Percentiles rank a stretch among this genome's conserved stretches.
Conservation (phyloP, 1,140 invertebrate species). For the Dendroctonus ponderosae region DNA sequence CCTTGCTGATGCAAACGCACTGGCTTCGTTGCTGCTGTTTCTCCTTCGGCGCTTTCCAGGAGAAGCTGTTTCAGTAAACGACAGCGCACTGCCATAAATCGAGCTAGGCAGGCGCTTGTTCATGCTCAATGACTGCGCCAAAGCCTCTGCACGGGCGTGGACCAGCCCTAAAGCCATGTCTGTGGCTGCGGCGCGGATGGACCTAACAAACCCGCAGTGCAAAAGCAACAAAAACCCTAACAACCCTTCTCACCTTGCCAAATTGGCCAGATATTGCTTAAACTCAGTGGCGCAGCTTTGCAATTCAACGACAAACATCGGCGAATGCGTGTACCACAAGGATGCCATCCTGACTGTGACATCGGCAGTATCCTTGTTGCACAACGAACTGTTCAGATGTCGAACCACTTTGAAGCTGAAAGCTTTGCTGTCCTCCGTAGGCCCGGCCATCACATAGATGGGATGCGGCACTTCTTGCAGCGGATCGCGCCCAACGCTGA, state of each 20-base stretch:
- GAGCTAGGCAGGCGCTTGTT: conserved; percentile 56
- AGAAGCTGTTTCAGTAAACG: conserved; percentile 45
- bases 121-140: conserved; percentile 56
- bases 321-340: conserved; percentile 90
- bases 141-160: conserved; percentile 59
- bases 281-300: conserved; percentile 76
- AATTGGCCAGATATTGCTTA: conserved; percentile 67
- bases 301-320: conserved; percentile 81
- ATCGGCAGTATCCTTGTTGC: conserved; percentile 47
- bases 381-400: conserved; percentile 49
- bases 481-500: conserved; percentile 81
- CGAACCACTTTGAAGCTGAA: conserved; percentile 65
- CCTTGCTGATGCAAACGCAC: conserved; percentile 43
- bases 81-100: conserved; percentile 47
- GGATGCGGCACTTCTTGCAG: conserved; percentile 55
- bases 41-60: conserved; percentile 47
- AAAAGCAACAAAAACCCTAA: neutral
- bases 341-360: conserved; percentile 78
- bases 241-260: conserved; percentile 54
- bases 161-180: conserved; percentile 92
- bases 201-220: conserved; percentile 48
- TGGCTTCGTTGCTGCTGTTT: conserved; percentile 49
- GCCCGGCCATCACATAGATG: conserved; percentile 53
- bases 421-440: conserved; percentile 56
- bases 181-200: conserved; percentile 84